Conservation (phyloP, 2,797 vertebrate genomes). For the Anniella stebbinsi region DNA sequence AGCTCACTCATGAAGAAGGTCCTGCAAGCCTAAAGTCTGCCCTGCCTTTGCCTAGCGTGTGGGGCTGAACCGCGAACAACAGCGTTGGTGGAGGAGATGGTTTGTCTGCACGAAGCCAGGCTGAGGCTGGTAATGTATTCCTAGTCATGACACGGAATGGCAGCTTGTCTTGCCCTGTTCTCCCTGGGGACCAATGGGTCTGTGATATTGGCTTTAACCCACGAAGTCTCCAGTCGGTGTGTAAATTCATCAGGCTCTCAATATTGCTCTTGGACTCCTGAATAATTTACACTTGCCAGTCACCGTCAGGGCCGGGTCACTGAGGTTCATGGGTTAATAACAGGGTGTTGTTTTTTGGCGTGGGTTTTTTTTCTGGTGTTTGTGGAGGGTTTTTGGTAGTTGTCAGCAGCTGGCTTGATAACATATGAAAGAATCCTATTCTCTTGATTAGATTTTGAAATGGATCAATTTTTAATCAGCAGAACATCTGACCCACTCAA, state of each 20-base stretch:
- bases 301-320: conserved; percentile 84
- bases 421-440: conserved; percentile 98
- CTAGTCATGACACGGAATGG: conserved; percentile 84
- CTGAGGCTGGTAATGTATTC: conserved; percentile 79
- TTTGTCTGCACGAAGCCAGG: not conserved
- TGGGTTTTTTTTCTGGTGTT: not conserved
- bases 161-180: conserved; percentile 72
- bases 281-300: conserved; percentile 92
- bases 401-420: conserved; percentile 94
- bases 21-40: no score
- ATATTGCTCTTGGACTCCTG: conserved; percentile 88
- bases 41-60: not conserved
- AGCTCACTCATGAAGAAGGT: not conserved
- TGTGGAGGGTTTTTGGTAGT: conserved; percentile 55
- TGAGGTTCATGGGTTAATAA: conserved; percentile 96
- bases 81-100: not conserved
- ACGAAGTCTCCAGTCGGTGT: conserved; percentile 77
- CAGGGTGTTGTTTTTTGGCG: conserved; percentile 84
- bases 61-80: not conserved
- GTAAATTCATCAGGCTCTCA: conserved; percentile 87
- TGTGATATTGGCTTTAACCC: conserved; percentile 87
- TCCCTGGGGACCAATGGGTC: conserved; percentile 81
- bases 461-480: conserved; percentile 99
- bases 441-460: conserved; percentile 99
- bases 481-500: conserved; percentile 99